A percentile compares a stretch with the other conserved stretches of the same genome.
Evolutionary conservation across 2,797 vertebrate genomes (phyloP).

Genomic region (Ctenochaetus hawaiiensis): DNA sequence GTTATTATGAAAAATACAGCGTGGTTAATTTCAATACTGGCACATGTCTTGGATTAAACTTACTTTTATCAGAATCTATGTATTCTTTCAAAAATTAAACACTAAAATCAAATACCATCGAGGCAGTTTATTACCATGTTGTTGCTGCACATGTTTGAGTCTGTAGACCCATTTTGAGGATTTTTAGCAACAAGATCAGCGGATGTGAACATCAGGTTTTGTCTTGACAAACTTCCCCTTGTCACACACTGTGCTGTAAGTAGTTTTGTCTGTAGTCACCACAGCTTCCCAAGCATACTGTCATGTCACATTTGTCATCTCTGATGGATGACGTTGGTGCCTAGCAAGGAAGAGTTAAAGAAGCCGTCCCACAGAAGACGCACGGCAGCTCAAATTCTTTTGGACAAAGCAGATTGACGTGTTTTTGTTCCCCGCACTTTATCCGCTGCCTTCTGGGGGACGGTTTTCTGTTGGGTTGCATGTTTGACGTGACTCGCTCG

Average conservation of each 20-base stretch:
- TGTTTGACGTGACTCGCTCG: slow-evolving; percentile 65
- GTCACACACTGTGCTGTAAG: slow-evolving; percentile 53
- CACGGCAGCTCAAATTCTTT: slow-evolving; percentile 67
- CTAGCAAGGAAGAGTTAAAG: slow-evolving; percentile 74
- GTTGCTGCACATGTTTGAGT: slow-evolving; percentile 1
- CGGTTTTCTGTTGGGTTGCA: slow-evolving; percentile 57
- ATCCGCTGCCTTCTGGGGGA: slow-evolving; percentile 65
- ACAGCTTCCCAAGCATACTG: slow-evolving; percentile 66
- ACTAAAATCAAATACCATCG: slow-evolving; percentile 10
- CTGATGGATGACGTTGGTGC: slow-evolving; percentile 72
- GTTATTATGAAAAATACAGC: slow-evolving; percentile 27
- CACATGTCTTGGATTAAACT: slow-evolving; percentile 18
- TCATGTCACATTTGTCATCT: slow-evolving; percentile 79
- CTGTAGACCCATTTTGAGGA: neutral
- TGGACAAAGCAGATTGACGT: slow-evolving; percentile 77
- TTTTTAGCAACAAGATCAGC: slow-evolving; percentile 1
- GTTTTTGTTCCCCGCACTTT: slow-evolving; percentile 77
- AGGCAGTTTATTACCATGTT: neutral
- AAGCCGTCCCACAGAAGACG: slow-evolving; percentile 58
- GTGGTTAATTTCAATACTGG: slow-evolving; percentile 10
- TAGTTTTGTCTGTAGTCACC: slow-evolving; percentile 50
- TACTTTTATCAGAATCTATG: slow-evolving; percentile 7
- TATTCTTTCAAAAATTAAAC: neutral
- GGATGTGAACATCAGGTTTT: slow-evolving; percentile 23
- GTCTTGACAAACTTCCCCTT: slow-evolving; percentile 49